A percentile compares a stretch with the other conserved stretches of the same genome.
phyloP scores from a whole-genome alignment of 2,888 invertebrate species.

The Acanthosepion lycidas region DNA sequence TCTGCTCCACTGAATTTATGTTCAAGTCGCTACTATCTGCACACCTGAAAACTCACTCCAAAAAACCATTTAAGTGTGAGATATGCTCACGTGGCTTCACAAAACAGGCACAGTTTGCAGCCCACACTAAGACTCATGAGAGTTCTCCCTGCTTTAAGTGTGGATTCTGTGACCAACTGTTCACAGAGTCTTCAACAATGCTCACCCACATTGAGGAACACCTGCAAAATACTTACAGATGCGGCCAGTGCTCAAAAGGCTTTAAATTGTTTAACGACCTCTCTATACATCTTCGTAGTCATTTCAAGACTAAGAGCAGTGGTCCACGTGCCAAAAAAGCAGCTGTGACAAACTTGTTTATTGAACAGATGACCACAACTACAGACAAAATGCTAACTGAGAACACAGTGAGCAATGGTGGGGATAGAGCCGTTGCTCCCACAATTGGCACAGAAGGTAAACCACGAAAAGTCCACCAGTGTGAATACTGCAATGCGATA shows the following conservation, averaged over 20 bases:
- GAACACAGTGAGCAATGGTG: not conserved
- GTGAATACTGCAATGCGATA: conserved; percentile 39
- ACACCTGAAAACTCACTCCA: conserved; percentile 34
- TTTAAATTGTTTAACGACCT: conserved; percentile 34
- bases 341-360: not conserved
- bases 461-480: conserved; percentile 35
- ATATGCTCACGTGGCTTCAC: conserved; percentile 20
- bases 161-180: not conserved
- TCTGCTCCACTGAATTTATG: conserved; percentile 37
- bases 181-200: not conserved
- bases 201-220: conserved; percentile 35
- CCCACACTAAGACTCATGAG: conserved; percentile 25
- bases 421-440: not conserved
- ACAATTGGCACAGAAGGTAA: not conserved
- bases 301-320: not conserved
- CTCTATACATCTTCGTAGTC: not conserved
- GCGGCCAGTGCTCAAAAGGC: not conserved
- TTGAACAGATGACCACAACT: not conserved
- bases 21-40: conserved; percentile 33
- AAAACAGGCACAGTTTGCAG: conserved; percentile 25
- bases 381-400: not conserved
- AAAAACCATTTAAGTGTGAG: conserved; percentile 12
- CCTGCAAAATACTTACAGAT: not conserved
- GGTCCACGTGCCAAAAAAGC: not conserved
- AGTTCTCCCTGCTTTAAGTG: conserved; percentile 4